phyloP scores from a whole-genome alignment of 1,140 invertebrate genomes.

The Episyrphus balteatus region DNA sequence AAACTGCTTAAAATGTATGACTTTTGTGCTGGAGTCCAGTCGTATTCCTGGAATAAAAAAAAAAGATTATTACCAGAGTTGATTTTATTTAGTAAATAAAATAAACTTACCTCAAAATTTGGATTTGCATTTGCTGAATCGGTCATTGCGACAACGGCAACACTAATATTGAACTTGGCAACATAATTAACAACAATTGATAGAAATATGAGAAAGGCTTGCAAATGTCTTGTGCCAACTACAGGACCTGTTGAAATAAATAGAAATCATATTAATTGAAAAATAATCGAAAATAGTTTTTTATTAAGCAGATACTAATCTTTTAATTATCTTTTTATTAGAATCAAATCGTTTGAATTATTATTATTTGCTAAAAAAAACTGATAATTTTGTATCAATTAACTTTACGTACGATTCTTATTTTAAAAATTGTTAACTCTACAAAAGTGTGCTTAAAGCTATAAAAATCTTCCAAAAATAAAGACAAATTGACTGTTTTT shows the following conservation, averaged over 20 bases:
- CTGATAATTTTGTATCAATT: too few relatives aligned
- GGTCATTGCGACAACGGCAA: conserved; percentile 31
- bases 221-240: conserved; percentile 26
- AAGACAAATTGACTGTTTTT: too few relatives aligned
- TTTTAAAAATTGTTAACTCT: too few relatives aligned
- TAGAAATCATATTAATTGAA: conserved; percentile 10
- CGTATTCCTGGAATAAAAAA: conserved; percentile 27
- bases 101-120: conserved; percentile 22
- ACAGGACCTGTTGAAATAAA: conserved; percentile 30
- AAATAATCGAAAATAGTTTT: too few relatives aligned
- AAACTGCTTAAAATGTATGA: conserved; percentile 51
- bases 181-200: conserved; percentile 26
- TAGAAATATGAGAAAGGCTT: conserved; percentile 21
- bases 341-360: too few relatives aligned
- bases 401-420: too few relatives aligned
- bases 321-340: too few relatives aligned
- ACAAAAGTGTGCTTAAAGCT: too few relatives aligned
- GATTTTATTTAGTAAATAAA: too few relatives aligned
- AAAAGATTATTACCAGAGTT: not conserved
- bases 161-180: conserved; percentile 21
- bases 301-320: too few relatives aligned
- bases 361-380: too few relatives aligned
- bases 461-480: too few relatives aligned
- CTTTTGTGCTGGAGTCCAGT: conserved; percentile 42
- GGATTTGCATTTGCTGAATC: conserved; percentile 23